Conservation (phyloP, 1,140 invertebrate species). For the Sinella curviseta region DNA sequence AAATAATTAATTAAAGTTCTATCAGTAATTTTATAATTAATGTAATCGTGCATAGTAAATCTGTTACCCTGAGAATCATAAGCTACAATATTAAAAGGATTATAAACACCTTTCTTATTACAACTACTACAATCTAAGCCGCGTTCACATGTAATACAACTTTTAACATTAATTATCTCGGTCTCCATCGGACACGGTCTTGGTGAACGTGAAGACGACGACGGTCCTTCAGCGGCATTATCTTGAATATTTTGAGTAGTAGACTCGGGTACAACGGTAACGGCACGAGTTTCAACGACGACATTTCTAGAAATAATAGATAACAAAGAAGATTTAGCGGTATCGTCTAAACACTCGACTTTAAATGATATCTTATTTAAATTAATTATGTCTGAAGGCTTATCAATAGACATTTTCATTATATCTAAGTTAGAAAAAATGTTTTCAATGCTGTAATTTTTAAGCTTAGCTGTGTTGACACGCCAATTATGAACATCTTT, state of each 20-base stretch:
- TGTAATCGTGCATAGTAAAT: background rate
- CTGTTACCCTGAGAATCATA: background rate
- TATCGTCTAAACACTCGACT: background rate
- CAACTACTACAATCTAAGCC: background rate
- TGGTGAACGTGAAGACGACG: background rate
- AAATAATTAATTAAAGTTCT: background rate
- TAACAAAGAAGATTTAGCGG: background rate
- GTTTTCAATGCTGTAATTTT: too few species aligned
- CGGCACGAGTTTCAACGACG: background rate
- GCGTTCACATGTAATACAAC: background rate
- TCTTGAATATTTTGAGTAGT: background rate
- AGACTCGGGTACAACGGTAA: background rate
- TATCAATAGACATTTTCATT: background rate
- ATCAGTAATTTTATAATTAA: background rate
- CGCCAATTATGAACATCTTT: background rate
- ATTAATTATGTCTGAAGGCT: background rate
- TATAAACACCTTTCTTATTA: background rate
- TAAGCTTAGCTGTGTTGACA: background rate
- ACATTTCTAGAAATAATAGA: background rate
- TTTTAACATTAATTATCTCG: background rate
- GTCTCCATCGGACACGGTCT: background rate
- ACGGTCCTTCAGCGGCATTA: background rate
- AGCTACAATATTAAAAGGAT: background rate
- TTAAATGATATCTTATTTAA: background rate
- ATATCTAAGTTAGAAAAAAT: background rate